phyloP scores from a whole-genome alignment of 2,113 vertebrate species.

The Bubalus kerabau region DNA sequence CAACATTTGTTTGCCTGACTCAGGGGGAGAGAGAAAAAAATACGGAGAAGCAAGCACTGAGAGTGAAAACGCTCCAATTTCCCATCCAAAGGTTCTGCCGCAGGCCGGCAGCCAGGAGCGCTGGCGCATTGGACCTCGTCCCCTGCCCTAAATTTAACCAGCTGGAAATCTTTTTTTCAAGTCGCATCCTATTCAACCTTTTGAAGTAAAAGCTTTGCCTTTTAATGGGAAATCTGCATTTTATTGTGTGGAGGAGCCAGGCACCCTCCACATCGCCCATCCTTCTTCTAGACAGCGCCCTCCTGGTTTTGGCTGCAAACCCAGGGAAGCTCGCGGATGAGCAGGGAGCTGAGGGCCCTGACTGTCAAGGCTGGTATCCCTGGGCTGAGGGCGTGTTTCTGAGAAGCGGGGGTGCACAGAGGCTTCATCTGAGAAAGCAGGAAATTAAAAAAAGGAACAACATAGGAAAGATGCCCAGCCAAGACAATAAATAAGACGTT shows the following conservation, averaged over 20 bases:
- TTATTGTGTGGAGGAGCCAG: background rate
- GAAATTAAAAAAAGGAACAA: background rate
- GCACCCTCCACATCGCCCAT: background rate
- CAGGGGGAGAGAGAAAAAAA: background rate
- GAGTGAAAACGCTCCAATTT: background rate
- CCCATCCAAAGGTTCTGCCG: background rate
- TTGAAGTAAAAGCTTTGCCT: conserved; percentile 48
- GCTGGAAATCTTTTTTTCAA: conserved; percentile 55
- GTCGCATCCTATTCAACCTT: conserved; percentile 38
- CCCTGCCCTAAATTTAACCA: conserved; percentile 56
- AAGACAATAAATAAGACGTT: background rate
- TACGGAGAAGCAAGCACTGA: background rate
- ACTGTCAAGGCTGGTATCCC: background rate
- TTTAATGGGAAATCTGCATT: conserved; percentile 19
- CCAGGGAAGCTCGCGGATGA: background rate
- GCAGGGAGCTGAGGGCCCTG: background rate
- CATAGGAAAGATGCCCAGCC: background rate
- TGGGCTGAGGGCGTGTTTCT: background rate
- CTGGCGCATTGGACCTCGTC: background rate
- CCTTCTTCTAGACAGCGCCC: background rate
- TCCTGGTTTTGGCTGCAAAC: background rate
- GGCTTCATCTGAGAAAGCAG: background rate
- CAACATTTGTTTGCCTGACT: conserved; percentile 22
- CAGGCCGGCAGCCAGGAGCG: background rate
- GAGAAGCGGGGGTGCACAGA: background rate